phyloP scores from a whole-genome alignment of 2,888 invertebrate species.

The Syritta pipiens region DNA sequence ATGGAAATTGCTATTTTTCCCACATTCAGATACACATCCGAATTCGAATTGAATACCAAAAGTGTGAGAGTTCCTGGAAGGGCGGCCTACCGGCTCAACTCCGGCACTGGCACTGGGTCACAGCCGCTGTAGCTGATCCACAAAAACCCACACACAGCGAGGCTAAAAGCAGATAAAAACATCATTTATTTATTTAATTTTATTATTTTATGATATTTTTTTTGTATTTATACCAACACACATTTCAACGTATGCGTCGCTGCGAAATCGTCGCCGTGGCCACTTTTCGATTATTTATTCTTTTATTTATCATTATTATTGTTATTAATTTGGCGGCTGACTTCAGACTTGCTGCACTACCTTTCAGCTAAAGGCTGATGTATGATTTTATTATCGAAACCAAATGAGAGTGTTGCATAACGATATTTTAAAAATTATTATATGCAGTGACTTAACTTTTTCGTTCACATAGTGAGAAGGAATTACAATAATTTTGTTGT shows the following conservation, averaged over 20 bases:
- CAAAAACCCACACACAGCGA: too few species aligned
- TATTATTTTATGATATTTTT: constrained; percentile 32
- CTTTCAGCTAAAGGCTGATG: too few species aligned
- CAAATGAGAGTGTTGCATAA: too few species aligned
- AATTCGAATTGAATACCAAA: constrained; percentile 37
- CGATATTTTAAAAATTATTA: too few species aligned
- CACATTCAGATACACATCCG: constrained; percentile 50
- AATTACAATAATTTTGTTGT: too few species aligned
- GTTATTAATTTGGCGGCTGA: constrained; percentile 51
- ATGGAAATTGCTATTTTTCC: constrained; percentile 56
- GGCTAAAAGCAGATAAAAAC: too few species aligned
- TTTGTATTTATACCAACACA: background rate
- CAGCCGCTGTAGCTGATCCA: background rate
- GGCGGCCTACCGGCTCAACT: background rate
- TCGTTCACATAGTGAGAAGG: too few species aligned
- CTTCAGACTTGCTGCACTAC: constrained; percentile 33
- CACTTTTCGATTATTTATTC: constrained; percentile 3
- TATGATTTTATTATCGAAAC: too few species aligned
- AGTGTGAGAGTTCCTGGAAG: constrained; percentile 32
- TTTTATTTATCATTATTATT: constrained; percentile 51
- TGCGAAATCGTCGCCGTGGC: background rate
- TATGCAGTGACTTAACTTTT: too few species aligned
- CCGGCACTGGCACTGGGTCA: constrained; percentile 36
- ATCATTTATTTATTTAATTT: constrained; percentile 60
- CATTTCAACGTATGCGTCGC: constrained; percentile 16